Evolutionary conservation across 2,888 invertebrate species (phyloP).

Genomic region (Acronicta aceris): DNA sequence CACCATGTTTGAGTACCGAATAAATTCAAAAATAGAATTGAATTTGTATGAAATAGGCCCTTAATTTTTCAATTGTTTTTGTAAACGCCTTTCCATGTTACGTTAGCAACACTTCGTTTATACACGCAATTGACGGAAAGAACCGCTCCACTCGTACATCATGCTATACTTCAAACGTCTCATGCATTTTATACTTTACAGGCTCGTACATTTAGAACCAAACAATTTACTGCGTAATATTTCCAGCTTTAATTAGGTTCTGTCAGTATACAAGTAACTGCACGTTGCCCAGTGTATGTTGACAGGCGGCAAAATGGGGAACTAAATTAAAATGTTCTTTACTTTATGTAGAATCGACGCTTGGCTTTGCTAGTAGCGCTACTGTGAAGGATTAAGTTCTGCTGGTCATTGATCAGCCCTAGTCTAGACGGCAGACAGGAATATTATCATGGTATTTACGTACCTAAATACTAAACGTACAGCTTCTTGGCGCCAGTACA

Average conservation of each 20-base stretch:
- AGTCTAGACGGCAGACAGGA: slow-evolving; percentile 26
- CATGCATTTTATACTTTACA: slow-evolving; percentile 5
- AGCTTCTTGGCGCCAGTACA: slow-evolving; percentile 30
- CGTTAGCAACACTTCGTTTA: slow-evolving; percentile 29
- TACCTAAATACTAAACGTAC: neutral
- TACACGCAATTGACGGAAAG: slow-evolving; percentile 11
- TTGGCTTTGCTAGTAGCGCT: neutral
- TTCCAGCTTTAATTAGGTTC: slow-evolving; percentile 9
- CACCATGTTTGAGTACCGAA: no score
- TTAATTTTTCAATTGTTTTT: neutral
- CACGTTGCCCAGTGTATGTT: neutral
- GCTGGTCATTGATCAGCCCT: slow-evolving; percentile 4
- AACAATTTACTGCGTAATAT: slow-evolving; percentile 15
- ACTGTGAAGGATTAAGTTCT: neutral
- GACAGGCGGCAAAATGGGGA: neutral
- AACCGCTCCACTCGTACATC: neutral
- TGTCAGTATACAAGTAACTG: neutral
- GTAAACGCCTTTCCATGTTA: slow-evolving; percentile 15
- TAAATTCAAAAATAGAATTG: no score
- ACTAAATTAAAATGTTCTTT: neutral
- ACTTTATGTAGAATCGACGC: slow-evolving; percentile 1
- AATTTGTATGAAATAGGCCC: neutral
- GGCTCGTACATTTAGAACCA: slow-evolving; percentile 2
- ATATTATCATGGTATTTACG: slow-evolving; percentile 21
- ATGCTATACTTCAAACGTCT: neutral